These are phyloP conservation scores for Cinara cedri DNA, from an alignment of 2,888 invertebrate genomes.

Conservation along the genomic window DNA sequence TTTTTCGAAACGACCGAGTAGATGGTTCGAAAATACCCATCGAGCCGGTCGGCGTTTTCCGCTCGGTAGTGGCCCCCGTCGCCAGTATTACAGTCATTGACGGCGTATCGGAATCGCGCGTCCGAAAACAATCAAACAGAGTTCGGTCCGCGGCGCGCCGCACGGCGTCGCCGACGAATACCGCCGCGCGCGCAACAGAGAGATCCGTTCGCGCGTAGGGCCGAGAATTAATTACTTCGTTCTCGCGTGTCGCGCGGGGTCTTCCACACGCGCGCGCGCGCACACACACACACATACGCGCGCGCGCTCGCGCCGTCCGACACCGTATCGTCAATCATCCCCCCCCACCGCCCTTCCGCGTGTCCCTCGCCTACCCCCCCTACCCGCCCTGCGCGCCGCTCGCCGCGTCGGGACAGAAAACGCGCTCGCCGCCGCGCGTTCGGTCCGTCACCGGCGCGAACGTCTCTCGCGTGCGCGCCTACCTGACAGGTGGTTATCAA, in stretches of 20 bases:
- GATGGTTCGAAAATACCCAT: no score
- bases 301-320: conserved; percentile 38
- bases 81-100: no score
- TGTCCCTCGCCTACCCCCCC: no score
- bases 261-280: conserved; percentile 40
- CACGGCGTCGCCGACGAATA: neutral
- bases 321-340: conserved; percentile 56
- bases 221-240: conserved; percentile 54
- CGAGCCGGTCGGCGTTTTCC: no score
- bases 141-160: no score
- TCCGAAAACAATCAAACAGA: conserved; percentile 22
- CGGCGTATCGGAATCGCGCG: neutral
- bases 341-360: neutral
- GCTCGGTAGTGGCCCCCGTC: no score
- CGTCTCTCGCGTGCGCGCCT: conserved; percentile 35
- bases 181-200: no score
- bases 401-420: conserved; percentile 43
- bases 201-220: conserved; percentile 47
- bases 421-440: conserved; percentile 6
- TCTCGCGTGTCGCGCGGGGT: conserved; percentile 41
- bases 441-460: conserved; percentile 15
- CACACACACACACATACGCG: no score
- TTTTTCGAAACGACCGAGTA: no score
- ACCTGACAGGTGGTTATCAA: conserved; percentile 57
- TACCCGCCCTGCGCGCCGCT: neutral